These are phyloP conservation scores for Micromesistius poutassou DNA, from an alignment of 2,797 vertebrate species.

Conservation along the genomic window DNA sequence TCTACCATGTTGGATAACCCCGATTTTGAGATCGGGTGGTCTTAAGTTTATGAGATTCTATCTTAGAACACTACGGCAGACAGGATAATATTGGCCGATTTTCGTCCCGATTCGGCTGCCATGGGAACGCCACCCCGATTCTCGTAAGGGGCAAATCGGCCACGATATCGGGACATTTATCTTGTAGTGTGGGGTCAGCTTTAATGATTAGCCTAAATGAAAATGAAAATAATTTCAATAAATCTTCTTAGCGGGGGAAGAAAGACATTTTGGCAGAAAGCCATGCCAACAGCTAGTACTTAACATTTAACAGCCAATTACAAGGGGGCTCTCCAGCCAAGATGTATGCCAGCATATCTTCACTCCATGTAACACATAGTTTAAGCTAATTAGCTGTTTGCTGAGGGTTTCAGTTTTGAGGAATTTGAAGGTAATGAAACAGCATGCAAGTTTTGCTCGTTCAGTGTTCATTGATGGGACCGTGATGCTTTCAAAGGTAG, in stretches of 20 bases:
- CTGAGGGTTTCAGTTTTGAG: constrained; percentile 26
- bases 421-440: constrained; percentile 12
- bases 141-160: too few relatives aligned
- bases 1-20: too few relatives aligned
- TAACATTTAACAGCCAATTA: constrained; percentile 27
- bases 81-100: too few relatives aligned
- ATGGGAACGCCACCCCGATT: too few relatives aligned
- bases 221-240: neutral
- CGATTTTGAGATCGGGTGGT: too few relatives aligned
- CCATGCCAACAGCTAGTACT: neutral
- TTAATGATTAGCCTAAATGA: neutral
- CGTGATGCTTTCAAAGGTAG: neutral
- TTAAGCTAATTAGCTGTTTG: constrained; percentile 14
- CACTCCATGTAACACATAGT: constrained; percentile 15
- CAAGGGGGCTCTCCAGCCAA: constrained; percentile 16
- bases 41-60: too few relatives aligned
- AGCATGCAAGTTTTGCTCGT: neutral
- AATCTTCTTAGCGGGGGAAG: neutral
- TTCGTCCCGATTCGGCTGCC: too few relatives aligned
- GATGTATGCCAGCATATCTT: neutral
- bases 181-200: too few relatives aligned
- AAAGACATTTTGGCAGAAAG: neutral
- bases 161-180: too few relatives aligned
- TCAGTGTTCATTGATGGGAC: neutral
- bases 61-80: too few relatives aligned